A percentile compares a stretch with the other conserved stretches of the same genome.
phyloP scores from a whole-genome alignment of 2,113 vertebrate genomes.

The Clarias macrocephalus region DNA sequence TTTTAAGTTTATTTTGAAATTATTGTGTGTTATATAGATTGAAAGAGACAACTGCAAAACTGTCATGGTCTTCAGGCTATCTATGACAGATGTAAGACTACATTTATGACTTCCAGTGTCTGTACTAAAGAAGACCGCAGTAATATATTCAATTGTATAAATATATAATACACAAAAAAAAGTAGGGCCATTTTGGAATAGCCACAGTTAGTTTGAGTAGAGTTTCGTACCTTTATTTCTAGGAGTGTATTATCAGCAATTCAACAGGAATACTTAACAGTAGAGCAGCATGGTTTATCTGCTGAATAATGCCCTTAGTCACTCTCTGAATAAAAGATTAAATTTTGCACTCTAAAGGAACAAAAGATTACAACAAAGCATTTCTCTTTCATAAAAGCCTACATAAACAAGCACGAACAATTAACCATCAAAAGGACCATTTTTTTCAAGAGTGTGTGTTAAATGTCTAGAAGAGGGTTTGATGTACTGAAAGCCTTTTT shows the following conservation, averaged over 20 bases:
- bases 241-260: neutral
- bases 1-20: too few species aligned
- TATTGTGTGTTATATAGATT: too few species aligned
- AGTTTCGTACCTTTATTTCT: neutral
- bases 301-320: slow-evolving; percentile 1
- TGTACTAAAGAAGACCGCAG: too few species aligned
- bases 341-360: neutral
- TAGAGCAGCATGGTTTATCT: neutral
- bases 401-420: neutral
- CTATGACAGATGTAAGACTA: too few species aligned
- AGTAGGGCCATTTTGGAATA: neutral
- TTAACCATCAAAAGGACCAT: neutral
- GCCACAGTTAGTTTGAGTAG: neutral
- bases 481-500: neutral
- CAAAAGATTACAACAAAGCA: slow-evolving; percentile 6
- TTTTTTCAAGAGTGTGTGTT: neutral
- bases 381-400: neutral
- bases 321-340: slow-evolving; percentile 1
- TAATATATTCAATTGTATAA: too few species aligned
- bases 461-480: slow-evolving; percentile 18
- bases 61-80: too few species aligned
- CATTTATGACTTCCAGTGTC: too few species aligned
- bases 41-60: too few species aligned
- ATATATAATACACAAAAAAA: too few species aligned
- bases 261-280: neutral